Evolutionary conservation across 2,797 vertebrate species (phyloP).

Genomic region (Pygocentrus nattereri): DNA sequence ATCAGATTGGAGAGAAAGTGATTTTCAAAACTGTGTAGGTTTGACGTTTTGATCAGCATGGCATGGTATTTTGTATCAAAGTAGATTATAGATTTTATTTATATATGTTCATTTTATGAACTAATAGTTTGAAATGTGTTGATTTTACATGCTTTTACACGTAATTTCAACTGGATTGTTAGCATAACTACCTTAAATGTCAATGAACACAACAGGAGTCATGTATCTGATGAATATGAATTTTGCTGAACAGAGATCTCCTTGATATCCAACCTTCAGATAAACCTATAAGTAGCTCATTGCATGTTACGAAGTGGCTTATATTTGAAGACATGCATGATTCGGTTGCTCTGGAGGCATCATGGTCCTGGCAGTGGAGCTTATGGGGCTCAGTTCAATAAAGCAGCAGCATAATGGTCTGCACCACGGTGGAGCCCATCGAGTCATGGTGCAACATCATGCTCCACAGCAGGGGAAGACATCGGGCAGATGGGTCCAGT

Average conservation of each 20-base stretch:
- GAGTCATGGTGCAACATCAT: conserved; percentile 84
- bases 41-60: not conserved
- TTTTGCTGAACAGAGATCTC: too few relatives aligned
- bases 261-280: too few relatives aligned
- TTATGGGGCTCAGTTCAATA: conserved; percentile 63
- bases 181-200: not conserved
- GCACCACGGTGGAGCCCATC: conserved; percentile 78
- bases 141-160: not conserved
- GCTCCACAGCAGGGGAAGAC: conserved; percentile 85
- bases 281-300: not conserved
- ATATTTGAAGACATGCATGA: conserved; percentile 36
- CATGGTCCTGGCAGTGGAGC: conserved; percentile 52
- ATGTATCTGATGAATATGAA: too few relatives aligned
- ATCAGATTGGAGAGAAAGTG: not conserved
- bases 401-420: conserved; percentile 71
- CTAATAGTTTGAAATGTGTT: not conserved
- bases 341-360: conserved; percentile 48
- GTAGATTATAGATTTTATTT: not conserved
- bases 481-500: conserved; percentile 86
- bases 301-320: conserved; percentile 20
- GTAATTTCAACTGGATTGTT: not conserved
- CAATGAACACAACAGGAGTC: not conserved
- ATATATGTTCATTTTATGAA: not conserved
- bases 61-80: not conserved
- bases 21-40: not conserved